Evolutionary conservation across 2,113 vertebrate genomes (phyloP).

Genomic region (Sapajus apella): DNA sequence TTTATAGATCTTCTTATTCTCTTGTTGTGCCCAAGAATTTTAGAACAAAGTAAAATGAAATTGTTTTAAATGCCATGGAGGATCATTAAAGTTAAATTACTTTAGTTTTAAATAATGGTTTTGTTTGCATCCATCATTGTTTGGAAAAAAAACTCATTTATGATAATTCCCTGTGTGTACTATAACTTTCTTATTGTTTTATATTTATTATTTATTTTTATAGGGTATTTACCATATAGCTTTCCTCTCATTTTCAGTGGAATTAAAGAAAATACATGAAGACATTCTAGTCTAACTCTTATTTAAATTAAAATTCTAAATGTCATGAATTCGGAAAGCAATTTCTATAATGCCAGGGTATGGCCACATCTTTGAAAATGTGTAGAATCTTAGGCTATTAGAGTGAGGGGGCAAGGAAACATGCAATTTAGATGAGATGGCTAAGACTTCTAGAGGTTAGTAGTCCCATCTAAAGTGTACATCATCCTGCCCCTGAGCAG

Average conservation of each 20-base stretch:
- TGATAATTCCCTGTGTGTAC: not conserved
- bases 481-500: not conserved
- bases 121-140: not conserved
- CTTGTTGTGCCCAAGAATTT: not conserved
- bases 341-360: not conserved
- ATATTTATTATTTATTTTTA: not conserved
- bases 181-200: not conserved
- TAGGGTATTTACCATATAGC: not conserved
- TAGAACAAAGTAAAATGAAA: not conserved
- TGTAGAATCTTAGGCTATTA: not conserved
- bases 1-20: not conserved
- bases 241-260: not conserved
- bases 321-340: not conserved
- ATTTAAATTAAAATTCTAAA: slow-evolving; percentile 3
- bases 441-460: not conserved
- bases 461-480: not conserved
- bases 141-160: not conserved
- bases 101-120: not conserved
- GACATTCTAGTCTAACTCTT: not conserved
- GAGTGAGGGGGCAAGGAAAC: not conserved
- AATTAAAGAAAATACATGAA: not conserved
- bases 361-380: not conserved
- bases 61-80: not conserved
- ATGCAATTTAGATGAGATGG: not conserved
- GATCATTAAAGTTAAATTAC: not conserved